These are phyloP conservation scores for Periphyllus acericola DNA, from an alignment of 2,888 invertebrate genomes.

Conservation along the genomic window DNA sequence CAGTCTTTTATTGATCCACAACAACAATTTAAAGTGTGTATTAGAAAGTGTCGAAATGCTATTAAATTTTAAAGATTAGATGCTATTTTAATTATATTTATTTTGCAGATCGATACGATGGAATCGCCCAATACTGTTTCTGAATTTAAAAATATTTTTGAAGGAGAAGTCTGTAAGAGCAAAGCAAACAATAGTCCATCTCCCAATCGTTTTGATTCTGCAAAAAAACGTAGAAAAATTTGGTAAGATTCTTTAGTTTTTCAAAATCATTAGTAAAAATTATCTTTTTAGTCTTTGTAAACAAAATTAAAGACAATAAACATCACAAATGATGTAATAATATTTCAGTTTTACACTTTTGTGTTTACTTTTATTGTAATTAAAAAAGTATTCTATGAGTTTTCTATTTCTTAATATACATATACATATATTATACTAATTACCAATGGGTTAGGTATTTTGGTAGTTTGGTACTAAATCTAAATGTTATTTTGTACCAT, in stretches of 20 bases:
- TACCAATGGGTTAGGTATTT: too few relatives aligned
- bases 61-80: neutral
- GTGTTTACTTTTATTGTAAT: too few relatives aligned
- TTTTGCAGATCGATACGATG: conserved; percentile 39
- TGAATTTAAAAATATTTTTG: conserved; percentile 6
- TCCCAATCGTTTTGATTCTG: conserved; percentile 39
- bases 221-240: conserved; percentile 50
- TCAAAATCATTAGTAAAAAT: neutral
- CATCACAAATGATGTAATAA: too few relatives aligned
- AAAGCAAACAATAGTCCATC: conserved; percentile 11
- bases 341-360: too few relatives aligned
- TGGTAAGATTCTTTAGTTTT: conserved; percentile 10
- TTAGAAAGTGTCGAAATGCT: neutral
- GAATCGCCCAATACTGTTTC: conserved; percentile 21
- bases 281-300: too few relatives aligned
- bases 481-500: too few relatives aligned
- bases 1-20: neutral
- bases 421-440: too few relatives aligned
- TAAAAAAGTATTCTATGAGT: too few relatives aligned
- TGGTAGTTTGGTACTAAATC: too few relatives aligned
- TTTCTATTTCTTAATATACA: too few relatives aligned
- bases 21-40: conserved; percentile 20
- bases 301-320: too few relatives aligned
- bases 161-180: neutral
- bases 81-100: neutral